Percentiles rank a stretch among this genome's conserved stretches.
Evolutionary conservation across 92 coral and sea anemone genomes (phyloP).

Genomic region (Phenganax stokvisi): DNA sequence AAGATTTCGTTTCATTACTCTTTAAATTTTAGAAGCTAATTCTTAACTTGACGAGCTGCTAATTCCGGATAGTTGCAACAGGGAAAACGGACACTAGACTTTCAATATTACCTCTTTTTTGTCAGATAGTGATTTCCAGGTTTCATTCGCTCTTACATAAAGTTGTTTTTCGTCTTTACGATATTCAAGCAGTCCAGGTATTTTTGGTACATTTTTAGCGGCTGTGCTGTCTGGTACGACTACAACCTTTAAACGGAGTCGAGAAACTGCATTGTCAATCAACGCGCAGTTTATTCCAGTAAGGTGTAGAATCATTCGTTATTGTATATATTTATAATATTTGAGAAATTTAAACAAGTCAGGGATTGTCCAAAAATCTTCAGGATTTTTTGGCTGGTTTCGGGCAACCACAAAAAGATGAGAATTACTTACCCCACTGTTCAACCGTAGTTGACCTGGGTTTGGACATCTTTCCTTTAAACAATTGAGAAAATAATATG

Average conservation of each 20-base stretch:
- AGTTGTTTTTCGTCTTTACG: background rate
- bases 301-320: too few species aligned
- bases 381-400: too few species aligned
- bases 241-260: background rate
- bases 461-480: background rate
- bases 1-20: too few species aligned
- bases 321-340: too few species aligned
- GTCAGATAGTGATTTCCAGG: background rate
- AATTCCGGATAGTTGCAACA: too few species aligned
- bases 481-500: background rate
- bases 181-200: background rate
- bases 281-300: background rate
- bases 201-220: background rate
- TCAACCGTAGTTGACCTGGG: background rate
- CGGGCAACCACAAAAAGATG: too few species aligned
- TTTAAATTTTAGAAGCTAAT: too few species aligned
- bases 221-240: background rate
- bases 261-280: background rate
- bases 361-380: too few species aligned
- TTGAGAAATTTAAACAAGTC: too few species aligned
- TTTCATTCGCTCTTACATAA: conserved; percentile 14
- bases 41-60: too few species aligned
- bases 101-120: background rate
- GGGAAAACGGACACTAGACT: too few species aligned
- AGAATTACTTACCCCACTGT: background rate